A percentile compares a stretch with the other conserved stretches of the same genome.
phyloP scores from a whole-genome alignment of 2,888 invertebrate genomes.

The Drosophila rubida region DNA sequence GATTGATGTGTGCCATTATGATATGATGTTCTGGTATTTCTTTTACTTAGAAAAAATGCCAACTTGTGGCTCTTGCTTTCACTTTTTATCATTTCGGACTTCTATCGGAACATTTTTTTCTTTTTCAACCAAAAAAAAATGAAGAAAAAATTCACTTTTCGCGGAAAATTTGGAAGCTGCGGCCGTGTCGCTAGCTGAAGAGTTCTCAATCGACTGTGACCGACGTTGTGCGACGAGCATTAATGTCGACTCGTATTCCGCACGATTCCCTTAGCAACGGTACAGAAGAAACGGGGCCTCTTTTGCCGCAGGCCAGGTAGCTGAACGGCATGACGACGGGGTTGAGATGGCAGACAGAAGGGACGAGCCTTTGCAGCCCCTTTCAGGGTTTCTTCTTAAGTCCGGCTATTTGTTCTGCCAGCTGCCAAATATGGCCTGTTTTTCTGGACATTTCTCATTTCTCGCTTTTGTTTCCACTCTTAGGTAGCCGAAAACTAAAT shows the following conservation, averaged over 20 bases:
- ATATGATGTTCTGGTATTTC: constrained; percentile 8
- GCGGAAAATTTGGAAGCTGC: not conserved
- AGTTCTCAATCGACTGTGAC: constrained; percentile 53
- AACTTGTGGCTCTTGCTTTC: not conserved
- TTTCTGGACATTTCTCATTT: constrained; percentile 32
- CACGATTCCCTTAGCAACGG: constrained; percentile 14
- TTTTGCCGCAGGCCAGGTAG: not conserved
- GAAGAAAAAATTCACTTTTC: not conserved
- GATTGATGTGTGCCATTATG: not conserved
- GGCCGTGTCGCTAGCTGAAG: constrained; percentile 59
- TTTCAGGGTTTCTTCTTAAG: constrained; percentile 9
- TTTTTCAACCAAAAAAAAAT: not conserved
- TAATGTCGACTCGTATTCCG: constrained; percentile 43
- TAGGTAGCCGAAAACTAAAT: constrained; percentile 12
- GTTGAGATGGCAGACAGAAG: too few species aligned
- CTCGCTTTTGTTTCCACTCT: not conserved
- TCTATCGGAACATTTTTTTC: not conserved
- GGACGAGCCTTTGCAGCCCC: constrained; percentile 16
- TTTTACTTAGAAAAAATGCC: not conserved
- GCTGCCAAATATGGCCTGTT: constrained; percentile 41
- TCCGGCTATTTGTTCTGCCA: constrained; percentile 12
- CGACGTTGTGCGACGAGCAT: constrained; percentile 4
- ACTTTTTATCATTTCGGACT: not conserved
- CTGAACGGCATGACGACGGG: not conserved
- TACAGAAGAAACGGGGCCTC: not conserved